Evolutionary conservation across 1,140 invertebrate species (phyloP).

Genomic region (Anastrepha obliqua): DNA sequence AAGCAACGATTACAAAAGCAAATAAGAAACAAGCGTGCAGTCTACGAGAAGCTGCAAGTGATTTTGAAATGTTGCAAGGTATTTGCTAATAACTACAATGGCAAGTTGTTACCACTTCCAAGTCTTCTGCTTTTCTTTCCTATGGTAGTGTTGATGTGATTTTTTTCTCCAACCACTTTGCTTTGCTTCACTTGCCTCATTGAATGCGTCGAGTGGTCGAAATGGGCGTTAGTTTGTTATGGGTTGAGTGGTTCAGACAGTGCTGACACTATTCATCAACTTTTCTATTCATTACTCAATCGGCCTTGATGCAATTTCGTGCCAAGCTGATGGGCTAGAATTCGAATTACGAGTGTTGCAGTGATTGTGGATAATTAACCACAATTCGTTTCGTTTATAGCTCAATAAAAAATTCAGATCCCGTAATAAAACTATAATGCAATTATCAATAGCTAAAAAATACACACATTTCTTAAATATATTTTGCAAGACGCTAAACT

Average conservation of each 20-base stretch:
- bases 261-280: not conserved
- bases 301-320: constrained; percentile 27
- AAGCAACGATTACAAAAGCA: constrained; percentile 24
- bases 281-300: not conserved
- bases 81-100: constrained; percentile 20
- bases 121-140: constrained; percentile 3
- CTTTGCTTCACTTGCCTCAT: not conserved
- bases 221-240: not conserved
- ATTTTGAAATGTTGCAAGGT: constrained; percentile 47
- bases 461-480: not conserved
- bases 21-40: constrained; percentile 26
- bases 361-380: not conserved
- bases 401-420: not conserved
- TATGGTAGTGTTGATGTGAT: not conserved
- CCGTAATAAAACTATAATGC: too few species aligned
- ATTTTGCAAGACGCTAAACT: too few species aligned
- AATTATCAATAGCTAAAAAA: not conserved
- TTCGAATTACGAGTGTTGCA: not conserved
- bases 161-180: not conserved
- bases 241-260: not conserved
- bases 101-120: not conserved
- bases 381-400: constrained; percentile 12
- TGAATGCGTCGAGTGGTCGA: not conserved
- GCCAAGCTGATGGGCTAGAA: not conserved
- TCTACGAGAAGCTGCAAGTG: constrained; percentile 32